A percentile compares a stretch with the other conserved stretches of the same genome.
Evolutionary conservation across 1,140 invertebrate genomes (phyloP).

Genomic region (Hypothenemus hampei): DNA sequence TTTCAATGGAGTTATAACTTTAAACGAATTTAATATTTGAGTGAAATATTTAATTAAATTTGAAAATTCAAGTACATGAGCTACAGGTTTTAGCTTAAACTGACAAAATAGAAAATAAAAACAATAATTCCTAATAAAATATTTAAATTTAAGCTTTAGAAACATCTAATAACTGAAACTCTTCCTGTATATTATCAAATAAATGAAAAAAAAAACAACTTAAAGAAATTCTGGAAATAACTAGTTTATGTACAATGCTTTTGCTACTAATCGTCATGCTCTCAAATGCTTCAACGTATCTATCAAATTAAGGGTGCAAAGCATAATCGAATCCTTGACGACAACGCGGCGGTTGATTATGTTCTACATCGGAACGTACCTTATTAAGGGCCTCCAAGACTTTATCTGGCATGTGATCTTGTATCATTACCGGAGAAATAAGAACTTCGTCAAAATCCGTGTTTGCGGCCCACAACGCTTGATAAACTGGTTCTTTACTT

Average conservation of each 20-base stretch:
- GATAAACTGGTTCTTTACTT: slow-evolving; percentile 76
- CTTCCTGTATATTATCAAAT: no score
- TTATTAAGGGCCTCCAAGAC: slow-evolving; percentile 81
- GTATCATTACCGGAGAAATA: slow-evolving; percentile 87
- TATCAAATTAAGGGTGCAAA: slow-evolving; percentile 1
- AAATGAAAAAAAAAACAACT: no score
- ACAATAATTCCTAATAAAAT: no score
- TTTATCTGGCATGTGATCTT: slow-evolving; percentile 91
- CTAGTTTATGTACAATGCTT: not conserved
- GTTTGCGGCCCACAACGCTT: slow-evolving; percentile 84
- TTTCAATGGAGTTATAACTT: no score
- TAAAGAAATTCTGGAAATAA: not conserved
- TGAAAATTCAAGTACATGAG: no score
- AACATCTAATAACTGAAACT: no score
- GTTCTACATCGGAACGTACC: slow-evolving; percentile 58
- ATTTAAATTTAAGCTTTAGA: no score
- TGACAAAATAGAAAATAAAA: no score
- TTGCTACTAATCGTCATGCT: not conserved
- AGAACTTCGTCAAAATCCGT: slow-evolving; percentile 86
- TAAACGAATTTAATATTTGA: no score
- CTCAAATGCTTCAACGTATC: not conserved
- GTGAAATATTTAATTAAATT: no score
- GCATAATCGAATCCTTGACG: not conserved
- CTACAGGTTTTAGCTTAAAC: no score
- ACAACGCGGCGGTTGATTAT: not conserved